phyloP scores from a whole-genome alignment of 2,113 vertebrate genomes.

The Potamarius usumacintae region DNA sequence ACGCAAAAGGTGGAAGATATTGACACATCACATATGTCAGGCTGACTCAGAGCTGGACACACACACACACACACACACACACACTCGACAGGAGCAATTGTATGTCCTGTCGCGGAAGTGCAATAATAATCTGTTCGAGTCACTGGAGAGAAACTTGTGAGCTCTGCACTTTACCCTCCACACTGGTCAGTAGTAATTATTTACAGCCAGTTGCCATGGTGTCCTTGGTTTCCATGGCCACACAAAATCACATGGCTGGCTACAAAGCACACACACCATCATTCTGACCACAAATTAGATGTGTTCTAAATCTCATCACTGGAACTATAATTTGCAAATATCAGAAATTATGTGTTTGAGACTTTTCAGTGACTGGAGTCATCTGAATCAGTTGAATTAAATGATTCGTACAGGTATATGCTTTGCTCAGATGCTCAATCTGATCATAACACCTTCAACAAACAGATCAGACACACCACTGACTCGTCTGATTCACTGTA shows the following conservation, averaged over 20 bases:
- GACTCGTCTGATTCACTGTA: neutral
- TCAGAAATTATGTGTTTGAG: neutral
- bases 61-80: constrained; percentile 8
- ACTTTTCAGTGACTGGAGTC: neutral
- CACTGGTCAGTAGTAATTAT: neutral
- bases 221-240: neutral
- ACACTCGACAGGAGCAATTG: constrained; percentile 2
- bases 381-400: neutral
- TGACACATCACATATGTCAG: constrained; percentile 42
- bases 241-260: neutral
- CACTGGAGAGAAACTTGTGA: constrained; percentile 5
- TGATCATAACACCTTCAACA: neutral
- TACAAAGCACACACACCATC: neutral
- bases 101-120: constrained; percentile 15
- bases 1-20: constrained; percentile 14
- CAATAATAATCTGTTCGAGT: constrained; percentile 14
- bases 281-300: neutral
- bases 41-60: neutral
- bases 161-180: constrained; percentile 13
- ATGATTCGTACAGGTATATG: neutral
- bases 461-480: neutral
- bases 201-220: constrained; percentile 19
- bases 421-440: neutral
- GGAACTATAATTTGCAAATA: neutral
- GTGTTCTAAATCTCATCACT: neutral